A percentile compares a stretch with the other conserved stretches of the same genome.
Conservation (phyloP, 2,113 vertebrate species). For the Dicrurus megarhynchus region DNA sequence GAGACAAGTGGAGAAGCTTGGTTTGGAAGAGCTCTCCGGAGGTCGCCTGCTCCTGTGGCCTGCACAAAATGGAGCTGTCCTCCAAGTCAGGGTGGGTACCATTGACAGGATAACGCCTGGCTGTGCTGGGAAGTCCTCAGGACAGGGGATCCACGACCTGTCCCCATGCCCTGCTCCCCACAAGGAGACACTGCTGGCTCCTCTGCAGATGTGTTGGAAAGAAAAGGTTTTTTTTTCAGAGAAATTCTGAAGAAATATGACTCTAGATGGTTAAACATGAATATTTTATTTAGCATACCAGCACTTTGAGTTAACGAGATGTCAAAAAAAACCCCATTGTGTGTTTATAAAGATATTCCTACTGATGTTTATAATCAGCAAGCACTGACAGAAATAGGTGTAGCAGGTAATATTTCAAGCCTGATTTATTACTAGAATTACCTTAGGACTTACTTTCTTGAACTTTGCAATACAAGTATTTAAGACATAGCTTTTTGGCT, state of each 20-base stretch:
- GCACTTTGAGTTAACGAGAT: not conserved
- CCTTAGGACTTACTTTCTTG: not conserved
- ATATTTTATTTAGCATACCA: not conserved
- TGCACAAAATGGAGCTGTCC: not conserved
- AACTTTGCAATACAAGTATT: not conserved
- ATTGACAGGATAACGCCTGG: rapidly evolving
- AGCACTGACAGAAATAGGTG: not conserved
- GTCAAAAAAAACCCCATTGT: rapidly evolving
- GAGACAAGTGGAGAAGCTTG: not conserved
- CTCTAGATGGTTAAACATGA: not conserved
- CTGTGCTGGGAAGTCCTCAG: rapidly evolving
- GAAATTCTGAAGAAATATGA: not conserved
- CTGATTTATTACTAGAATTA: not conserved
- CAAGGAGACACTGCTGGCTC: not conserved
- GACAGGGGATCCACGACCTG: not conserved
- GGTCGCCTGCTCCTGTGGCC: rapidly evolving
- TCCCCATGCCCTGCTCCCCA: rapidly evolving
- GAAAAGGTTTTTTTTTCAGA: not conserved
- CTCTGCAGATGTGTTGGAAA: not conserved
- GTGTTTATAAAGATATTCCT: not conserved
- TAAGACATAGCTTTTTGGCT: not conserved
- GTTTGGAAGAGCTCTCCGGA: not conserved
- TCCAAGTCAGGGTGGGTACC: rapidly evolving
- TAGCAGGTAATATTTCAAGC: not conserved
- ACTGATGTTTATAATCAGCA: not conserved